Evolutionary conservation across 2,888 invertebrate genomes (phyloP).

Genomic region (Diadegma fenestrale): DNA sequence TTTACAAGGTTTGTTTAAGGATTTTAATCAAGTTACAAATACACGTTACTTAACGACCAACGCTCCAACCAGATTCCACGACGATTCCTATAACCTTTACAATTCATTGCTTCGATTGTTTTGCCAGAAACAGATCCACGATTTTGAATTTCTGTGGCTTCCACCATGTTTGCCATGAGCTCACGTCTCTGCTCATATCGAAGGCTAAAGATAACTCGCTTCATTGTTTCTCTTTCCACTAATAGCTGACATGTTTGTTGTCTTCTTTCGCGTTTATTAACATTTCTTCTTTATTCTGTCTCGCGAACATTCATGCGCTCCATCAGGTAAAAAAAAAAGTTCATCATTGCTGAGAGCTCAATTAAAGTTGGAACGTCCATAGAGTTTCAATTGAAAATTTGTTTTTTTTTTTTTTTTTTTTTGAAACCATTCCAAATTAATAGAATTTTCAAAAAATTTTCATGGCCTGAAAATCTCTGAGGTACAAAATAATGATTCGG

Average conservation of each 20-base stretch:
- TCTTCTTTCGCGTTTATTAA: neutral
- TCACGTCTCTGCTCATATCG: slow-evolving; percentile 6
- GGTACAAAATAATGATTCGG: neutral
- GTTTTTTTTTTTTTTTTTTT: too few relatives aligned
- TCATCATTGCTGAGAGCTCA: neutral
- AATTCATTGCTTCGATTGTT: slow-evolving; percentile 46
- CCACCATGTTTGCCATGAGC: slow-evolving; percentile 1
- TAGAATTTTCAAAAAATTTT: neutral
- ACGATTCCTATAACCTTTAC: slow-evolving; percentile 39
- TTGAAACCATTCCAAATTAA: neutral
- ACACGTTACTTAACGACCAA: slow-evolving; percentile 22
- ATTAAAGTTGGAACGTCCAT: neutral
- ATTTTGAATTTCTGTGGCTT: neutral
- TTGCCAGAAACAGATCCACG: slow-evolving; percentile 13
- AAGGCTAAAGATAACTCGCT: slow-evolving; percentile 3
- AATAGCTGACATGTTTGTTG: slow-evolving; percentile 1
- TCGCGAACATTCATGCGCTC: neutral
- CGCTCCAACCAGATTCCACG: slow-evolving; percentile 20
- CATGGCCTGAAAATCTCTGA: neutral
- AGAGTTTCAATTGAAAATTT: too few relatives aligned
- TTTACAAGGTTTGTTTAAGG: slow-evolving; percentile 52
- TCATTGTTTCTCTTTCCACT: neutral
- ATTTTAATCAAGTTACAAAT: slow-evolving; percentile 23
- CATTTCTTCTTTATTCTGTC: neutral
- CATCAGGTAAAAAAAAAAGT: neutral